Percentiles rank a stretch among this genome's conserved stretches.
Conservation (phyloP, 1,140 invertebrate species). For the Eumeta japonica region DNA sequence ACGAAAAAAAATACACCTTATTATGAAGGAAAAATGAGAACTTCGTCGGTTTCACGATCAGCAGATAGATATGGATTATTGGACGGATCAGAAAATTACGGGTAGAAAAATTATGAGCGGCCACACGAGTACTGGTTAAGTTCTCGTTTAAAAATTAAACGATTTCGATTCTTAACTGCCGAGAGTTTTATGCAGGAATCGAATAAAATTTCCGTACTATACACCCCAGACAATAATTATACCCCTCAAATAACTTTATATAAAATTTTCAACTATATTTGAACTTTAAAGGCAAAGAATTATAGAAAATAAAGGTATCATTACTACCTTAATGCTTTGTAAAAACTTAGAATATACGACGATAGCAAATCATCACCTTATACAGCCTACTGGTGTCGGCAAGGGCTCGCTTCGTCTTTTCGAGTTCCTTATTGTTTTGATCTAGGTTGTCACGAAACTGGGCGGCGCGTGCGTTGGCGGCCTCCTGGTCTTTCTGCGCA, state of each 20-base stretch:
- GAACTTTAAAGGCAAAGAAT: not conserved
- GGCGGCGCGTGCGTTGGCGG: conserved; percentile 28
- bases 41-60: too few species aligned
- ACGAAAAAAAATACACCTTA: too few species aligned
- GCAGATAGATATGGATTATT: too few species aligned
- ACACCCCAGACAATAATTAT: too few species aligned
- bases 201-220: too few species aligned
- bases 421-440: conserved; percentile 22
- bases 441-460: conserved; percentile 36
- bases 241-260: too few species aligned
- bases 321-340: not conserved
- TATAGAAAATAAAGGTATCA: not conserved
- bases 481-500: conserved; percentile 35
- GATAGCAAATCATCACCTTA: conserved; percentile 27
- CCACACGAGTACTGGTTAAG: too few species aligned
- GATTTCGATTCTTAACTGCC: too few species aligned
- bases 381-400: conserved; percentile 27
- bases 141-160: too few species aligned
- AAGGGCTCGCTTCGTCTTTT: conserved; percentile 28
- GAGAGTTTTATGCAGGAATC: not conserved
- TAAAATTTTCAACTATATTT: not conserved
- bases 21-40: too few species aligned
- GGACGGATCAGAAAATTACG: too few species aligned
- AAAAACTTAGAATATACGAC: conserved; percentile 4
- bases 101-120: too few species aligned